These are phyloP conservation scores for Gallinago nigripennis DNA, from an alignment of 2,797 vertebrate species.

Conservation along the genomic window DNA sequence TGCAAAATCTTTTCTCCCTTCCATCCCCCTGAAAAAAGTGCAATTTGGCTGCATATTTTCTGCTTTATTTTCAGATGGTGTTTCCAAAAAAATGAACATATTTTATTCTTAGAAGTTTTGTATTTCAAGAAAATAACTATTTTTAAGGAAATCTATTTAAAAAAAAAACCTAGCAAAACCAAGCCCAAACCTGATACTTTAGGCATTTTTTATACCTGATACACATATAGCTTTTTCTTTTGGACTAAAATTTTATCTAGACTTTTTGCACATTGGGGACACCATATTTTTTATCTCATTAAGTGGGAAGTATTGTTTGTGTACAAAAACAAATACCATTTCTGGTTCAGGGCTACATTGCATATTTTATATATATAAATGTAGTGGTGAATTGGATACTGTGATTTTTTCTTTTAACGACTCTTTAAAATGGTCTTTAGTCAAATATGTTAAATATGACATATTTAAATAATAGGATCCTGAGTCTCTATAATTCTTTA, in stretches of 20 bases:
- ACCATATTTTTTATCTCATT: background rate
- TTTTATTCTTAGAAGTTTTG: background rate
- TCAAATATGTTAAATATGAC: background rate
- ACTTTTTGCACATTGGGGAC: background rate
- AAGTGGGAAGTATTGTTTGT: background rate
- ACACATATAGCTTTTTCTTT: background rate
- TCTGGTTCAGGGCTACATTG: background rate
- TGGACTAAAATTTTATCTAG: background rate
- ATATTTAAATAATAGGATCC: background rate
- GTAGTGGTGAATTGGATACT: background rate
- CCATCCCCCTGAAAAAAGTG: background rate
- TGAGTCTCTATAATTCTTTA: background rate
- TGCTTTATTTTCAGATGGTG: background rate
- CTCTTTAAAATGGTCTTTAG: background rate
- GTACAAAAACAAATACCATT: background rate
- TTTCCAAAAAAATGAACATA: background rate
- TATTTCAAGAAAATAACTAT: background rate
- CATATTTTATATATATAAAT: background rate
- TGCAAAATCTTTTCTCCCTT: background rate
- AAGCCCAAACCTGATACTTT: accelerated
- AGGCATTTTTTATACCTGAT: background rate
- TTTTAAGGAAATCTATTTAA: background rate
- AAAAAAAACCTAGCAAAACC: background rate
- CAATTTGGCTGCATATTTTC: background rate
- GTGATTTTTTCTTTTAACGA: background rate